These are phyloP conservation scores for Colletes collaris DNA, from an alignment of 2,888 invertebrate genomes.

Conservation along the genomic window DNA sequence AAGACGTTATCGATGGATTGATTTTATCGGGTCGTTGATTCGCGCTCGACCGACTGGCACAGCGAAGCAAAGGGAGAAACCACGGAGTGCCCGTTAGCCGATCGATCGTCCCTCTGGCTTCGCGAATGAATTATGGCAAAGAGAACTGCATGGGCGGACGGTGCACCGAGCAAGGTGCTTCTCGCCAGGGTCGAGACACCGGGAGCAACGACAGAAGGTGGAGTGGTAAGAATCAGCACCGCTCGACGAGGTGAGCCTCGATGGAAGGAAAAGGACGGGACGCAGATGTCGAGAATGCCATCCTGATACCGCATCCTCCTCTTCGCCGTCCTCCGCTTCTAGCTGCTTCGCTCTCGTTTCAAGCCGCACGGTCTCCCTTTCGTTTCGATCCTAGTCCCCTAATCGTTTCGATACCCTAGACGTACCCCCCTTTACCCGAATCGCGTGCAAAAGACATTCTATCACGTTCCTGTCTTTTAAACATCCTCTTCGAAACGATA, in stretches of 20 bases:
- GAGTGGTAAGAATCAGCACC: slow-evolving; percentile 35
- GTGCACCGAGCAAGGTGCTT: slow-evolving; percentile 57
- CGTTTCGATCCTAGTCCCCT: background rate
- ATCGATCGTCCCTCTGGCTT: slow-evolving; percentile 22
- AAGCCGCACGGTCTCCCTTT: background rate
- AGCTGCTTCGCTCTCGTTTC: background rate
- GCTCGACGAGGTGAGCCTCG: slow-evolving; percentile 27
- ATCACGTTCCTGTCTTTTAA: no score
- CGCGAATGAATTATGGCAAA: slow-evolving; percentile 28
- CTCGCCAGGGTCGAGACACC: slow-evolving; percentile 36
- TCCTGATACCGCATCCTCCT: slow-evolving; percentile 39
- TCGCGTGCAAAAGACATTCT: no score
- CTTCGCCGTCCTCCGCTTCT: slow-evolving; percentile 11
- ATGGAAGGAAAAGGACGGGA: slow-evolving; percentile 37
- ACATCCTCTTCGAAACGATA: no score
- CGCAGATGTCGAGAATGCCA: slow-evolving; percentile 49
- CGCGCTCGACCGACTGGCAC: background rate
- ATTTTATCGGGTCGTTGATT: slow-evolving; percentile 4
- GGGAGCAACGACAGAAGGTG: slow-evolving; percentile 50
- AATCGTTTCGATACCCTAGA: no score
- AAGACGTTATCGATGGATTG: background rate
- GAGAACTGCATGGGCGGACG: slow-evolving; percentile 19
- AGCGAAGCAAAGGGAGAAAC: background rate
- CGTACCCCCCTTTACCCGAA: no score
- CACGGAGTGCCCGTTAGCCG: slow-evolving; percentile 5